Evolutionary conservation across 2,888 invertebrate species (phyloP).

Genomic region (Diloba caeruleocephala): DNA sequence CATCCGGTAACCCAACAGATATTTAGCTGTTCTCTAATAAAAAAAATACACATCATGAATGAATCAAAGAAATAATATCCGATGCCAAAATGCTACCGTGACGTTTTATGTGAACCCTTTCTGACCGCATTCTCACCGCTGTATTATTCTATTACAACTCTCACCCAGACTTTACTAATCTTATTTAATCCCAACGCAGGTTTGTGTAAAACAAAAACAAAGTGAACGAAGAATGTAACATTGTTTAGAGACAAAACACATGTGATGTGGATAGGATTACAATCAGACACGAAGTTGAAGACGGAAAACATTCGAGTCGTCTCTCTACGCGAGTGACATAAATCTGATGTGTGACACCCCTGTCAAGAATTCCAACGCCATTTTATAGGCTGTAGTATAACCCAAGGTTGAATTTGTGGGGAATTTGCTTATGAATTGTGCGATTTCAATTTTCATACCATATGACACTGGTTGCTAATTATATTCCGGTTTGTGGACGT

Average conservation of each 20-base stretch:
- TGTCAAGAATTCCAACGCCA: constrained; percentile 39
- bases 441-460: constrained; percentile 34
- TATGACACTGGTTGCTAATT: too few relatives aligned
- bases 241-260: constrained; percentile 50
- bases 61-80: too few relatives aligned
- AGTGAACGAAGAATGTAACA: constrained; percentile 38
- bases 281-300: constrained; percentile 40
- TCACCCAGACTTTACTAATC: constrained; percentile 22
- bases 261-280: constrained; percentile 51
- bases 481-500: background rate
- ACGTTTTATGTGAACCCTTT: too few relatives aligned
- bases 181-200: constrained; percentile 23
- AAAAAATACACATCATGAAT: too few relatives aligned
- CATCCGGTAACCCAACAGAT: too few relatives aligned
- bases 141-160: too few relatives aligned
- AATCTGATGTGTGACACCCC: constrained; percentile 53
- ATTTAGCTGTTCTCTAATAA: too few relatives aligned
- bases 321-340: constrained; percentile 31
- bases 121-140: too few relatives aligned
- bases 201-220: constrained; percentile 43
- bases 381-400: background rate
- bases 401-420: constrained; percentile 21
- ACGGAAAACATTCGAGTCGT: constrained; percentile 8
- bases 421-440: constrained; percentile 43
- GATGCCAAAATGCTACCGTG: too few relatives aligned